A percentile compares a stretch with the other conserved stretches of the same genome.
phyloP scores from a whole-genome alignment of 2,113 vertebrate species.

The Excalfactoria chinensis region DNA sequence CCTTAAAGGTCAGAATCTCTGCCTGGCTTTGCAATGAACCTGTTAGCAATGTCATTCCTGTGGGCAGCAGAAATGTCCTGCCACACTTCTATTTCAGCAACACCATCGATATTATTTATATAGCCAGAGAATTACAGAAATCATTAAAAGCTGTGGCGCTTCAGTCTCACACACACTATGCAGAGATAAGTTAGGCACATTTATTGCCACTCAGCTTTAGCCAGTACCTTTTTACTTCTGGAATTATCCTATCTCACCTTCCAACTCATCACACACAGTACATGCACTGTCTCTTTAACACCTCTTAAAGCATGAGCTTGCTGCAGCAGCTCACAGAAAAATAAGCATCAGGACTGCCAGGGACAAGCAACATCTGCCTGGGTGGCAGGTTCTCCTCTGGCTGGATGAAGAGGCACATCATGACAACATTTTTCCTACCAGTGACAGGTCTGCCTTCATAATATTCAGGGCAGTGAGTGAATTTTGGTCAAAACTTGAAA shows the following conservation, averaged over 20 bases:
- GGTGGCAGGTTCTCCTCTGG: background rate
- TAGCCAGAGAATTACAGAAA: no score
- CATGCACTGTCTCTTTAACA: background rate
- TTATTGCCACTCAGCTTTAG: background rate
- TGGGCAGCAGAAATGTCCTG: no score
- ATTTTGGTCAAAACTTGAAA: background rate
- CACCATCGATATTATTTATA: no score
- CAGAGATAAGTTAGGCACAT: background rate
- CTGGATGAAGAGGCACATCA: background rate
- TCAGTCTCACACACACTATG: background rate
- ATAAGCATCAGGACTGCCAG: background rate
- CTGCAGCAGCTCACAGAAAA: background rate
- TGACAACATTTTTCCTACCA: background rate
- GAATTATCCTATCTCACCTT: background rate
- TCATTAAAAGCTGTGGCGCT: no score
- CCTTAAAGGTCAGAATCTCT: no score
- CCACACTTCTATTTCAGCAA: no score
- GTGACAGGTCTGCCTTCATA: background rate
- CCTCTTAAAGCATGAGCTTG: background rate
- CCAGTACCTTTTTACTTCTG: background rate
- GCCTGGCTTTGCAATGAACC: no score
- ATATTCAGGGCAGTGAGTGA: background rate
- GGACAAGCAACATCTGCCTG: accelerated
- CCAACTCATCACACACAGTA: background rate
- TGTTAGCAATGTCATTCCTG: no score